Conservation (phyloP, 1,140 invertebrate genomes). For the Drosophila teissieri region DNA sequence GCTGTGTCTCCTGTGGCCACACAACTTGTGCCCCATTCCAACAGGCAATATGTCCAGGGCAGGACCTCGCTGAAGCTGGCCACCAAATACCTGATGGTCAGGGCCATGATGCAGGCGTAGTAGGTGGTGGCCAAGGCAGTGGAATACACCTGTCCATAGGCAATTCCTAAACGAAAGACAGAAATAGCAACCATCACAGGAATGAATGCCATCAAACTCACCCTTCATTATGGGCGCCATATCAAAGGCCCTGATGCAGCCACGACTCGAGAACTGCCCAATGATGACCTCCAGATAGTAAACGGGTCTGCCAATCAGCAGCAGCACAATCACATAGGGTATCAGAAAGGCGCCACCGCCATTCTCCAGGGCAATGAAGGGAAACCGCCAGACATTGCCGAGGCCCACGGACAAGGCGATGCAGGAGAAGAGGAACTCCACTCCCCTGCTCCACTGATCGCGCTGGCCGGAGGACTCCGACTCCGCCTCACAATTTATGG, state of each 20-base stretch:
- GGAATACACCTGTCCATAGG: conserved; percentile 90
- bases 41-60: conserved; percentile 89
- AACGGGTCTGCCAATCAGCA: conserved; percentile 91
- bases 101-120: conserved; percentile 89
- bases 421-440: conserved; percentile 93
- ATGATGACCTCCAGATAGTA: conserved; percentile 93
- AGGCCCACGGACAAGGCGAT: conserved; percentile 94
- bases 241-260: conserved; percentile 87
- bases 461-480: conserved; percentile 3
- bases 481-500: conserved; percentile 26
- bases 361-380: conserved; percentile 91
- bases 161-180: conserved; percentile 85
- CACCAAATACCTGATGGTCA: conserved; percentile 89
- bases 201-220: conserved; percentile 37
- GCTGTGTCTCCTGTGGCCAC: conserved; percentile 63
- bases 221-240: conserved; percentile 87
- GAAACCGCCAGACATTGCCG: conserved; percentile 94
- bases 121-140: conserved; percentile 90
- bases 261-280: conserved; percentile 89
- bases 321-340: conserved; percentile 91
- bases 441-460: conserved; percentile 88
- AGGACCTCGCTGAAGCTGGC: conserved; percentile 87
- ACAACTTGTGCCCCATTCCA: conserved; percentile 86
- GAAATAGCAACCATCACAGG: not conserved
- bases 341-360: conserved; percentile 92